Conservation (phyloP, 2,888 invertebrate species). For the Diadegma fenestrale region DNA sequence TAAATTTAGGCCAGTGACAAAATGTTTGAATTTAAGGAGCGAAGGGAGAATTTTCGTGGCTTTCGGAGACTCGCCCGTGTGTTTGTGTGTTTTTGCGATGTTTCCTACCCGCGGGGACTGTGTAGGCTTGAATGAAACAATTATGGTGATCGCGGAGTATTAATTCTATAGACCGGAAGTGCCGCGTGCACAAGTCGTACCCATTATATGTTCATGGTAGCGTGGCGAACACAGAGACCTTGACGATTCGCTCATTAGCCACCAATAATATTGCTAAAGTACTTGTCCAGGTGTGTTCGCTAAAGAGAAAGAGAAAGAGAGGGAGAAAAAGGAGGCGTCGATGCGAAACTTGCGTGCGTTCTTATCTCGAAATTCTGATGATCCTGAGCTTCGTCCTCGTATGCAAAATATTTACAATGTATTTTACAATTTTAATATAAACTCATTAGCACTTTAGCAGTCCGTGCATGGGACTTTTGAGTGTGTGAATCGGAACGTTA, state of each 20-base stretch:
- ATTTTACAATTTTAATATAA: neutral
- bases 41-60: neutral
- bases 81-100: neutral
- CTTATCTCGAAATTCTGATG: constrained; percentile 49
- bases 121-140: constrained; percentile 26
- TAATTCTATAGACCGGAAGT: constrained; percentile 51
- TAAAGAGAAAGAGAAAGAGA: constrained; percentile 16
- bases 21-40: neutral
- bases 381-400: constrained; percentile 28
- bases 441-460: neutral
- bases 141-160: constrained; percentile 39
- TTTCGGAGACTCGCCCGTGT: neutral
- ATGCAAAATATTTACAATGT: neutral
- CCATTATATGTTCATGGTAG: constrained; percentile 55
- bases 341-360: constrained; percentile 40
- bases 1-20: neutral
- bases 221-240: constrained; percentile 71
- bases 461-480: neutral
- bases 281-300: constrained; percentile 67
- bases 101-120: neutral
- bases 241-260: constrained; percentile 77
- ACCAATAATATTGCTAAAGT: constrained; percentile 77
- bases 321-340: constrained; percentile 12
- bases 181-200: constrained; percentile 12
- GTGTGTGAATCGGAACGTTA: neutral